A percentile compares a stretch with the other conserved stretches of the same genome.
Conservation (phyloP, 2,113 vertebrate genomes). For the Ictalurus furcatus region DNA sequence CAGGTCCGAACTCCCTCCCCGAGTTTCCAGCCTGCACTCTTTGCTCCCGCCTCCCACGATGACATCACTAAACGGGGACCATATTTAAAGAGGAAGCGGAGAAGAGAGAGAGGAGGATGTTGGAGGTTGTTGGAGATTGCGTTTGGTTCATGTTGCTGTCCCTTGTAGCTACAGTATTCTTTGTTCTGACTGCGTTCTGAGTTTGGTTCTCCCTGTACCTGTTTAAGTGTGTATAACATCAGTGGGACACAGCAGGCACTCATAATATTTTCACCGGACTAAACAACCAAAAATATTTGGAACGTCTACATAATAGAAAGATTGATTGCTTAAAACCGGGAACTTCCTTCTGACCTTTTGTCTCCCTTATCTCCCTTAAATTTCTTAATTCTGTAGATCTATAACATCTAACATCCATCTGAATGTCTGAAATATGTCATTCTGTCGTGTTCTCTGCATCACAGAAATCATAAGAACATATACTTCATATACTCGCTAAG, state of each 20-base stretch:
- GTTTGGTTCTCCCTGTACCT: no score
- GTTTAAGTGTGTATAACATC: background rate
- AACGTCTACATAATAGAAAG: background rate
- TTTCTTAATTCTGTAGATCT: background rate
- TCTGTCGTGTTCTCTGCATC: background rate
- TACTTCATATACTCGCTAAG: background rate
- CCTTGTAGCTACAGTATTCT: no score
- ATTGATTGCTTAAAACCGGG: background rate
- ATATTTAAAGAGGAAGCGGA: no score
- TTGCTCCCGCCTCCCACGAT: no score
- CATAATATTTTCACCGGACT: background rate
- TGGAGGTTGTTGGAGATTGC: no score
- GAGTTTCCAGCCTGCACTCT: no score
- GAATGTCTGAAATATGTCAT: background rate
- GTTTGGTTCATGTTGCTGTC: no score
- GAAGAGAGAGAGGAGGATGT: no score
- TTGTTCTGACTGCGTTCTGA: no score
- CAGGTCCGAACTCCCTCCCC: no score
- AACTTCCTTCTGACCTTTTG: background rate
- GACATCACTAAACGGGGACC: no score
- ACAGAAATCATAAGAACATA: background rate
- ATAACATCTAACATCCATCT: background rate
- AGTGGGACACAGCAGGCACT: background rate
- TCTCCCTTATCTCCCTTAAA: background rate
- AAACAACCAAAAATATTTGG: background rate